Base-by-base conservation (phyloP, 2,113 vertebrate species). In the Ondatra zibethicus region DNA sequence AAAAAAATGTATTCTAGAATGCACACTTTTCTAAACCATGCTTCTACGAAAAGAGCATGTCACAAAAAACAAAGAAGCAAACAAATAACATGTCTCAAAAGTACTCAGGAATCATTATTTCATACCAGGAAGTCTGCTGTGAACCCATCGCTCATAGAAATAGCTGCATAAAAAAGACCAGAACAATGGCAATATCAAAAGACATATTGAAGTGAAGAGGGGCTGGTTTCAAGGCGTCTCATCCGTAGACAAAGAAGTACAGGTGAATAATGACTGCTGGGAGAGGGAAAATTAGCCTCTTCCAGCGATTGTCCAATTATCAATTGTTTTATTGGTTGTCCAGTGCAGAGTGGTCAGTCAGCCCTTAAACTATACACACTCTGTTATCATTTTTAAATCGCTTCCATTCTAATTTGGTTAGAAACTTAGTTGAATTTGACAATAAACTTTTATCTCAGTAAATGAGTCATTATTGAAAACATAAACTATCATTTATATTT, bases 391-490 rank as follows among this genome's bases (percentile, higher is more conserved):
- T 94, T 87, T 23, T 29, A 86, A 96, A 87, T 75, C 87, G 21
- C 12, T 89, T 87, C 63, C 61, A 76, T 63, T 77, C 92, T 92
- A 90, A 52, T 50, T 50, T 91, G 3, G n/a, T 93, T 93, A 77
- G 0, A 5, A 94, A 78, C 80, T 88, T 33, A 96, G 68, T 96
- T 94, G 96, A 89, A 25, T 72, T 93, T 89, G 76, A 8, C 87
- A 23, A 66, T 80, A 98, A 77, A 88, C 66, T 89, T 96, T 76
- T 55, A 96, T 96, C 97, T 90, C 97, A 96, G 77, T 87, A 94
- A 93, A 96, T 78, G 42, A 16, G 0, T n/a, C 92, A 78, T 96
- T 94, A 94, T 95, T 94, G 92, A 97, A 97, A 97, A 87, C 39
- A 88, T 10, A 94, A 73, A 96, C 66, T 92, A 42, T 92, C 8